Percentiles rank a stretch among this genome's conserved stretches.
phyloP scores from a whole-genome alignment of 2,888 invertebrate species.

The Arenicola marina region DNA sequence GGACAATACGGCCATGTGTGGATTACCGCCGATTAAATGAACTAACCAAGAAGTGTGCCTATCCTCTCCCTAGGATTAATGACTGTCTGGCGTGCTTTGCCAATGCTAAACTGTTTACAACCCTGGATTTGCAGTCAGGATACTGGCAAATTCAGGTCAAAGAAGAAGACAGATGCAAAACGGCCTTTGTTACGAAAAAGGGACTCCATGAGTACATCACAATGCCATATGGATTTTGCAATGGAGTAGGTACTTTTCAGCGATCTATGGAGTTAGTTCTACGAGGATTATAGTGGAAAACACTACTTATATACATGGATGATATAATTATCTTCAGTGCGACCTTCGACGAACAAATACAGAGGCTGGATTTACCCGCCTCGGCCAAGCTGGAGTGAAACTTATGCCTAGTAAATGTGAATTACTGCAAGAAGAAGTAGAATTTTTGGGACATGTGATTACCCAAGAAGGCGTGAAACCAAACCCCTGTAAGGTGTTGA shows the following conservation, averaged over 20 bases:
- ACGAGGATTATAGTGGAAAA: neutral
- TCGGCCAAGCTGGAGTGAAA: too few species aligned
- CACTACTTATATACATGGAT: slow-evolving; percentile 2
- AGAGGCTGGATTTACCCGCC: too few species aligned
- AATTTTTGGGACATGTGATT: slow-evolving; percentile 22
- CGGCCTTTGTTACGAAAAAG: neutral
- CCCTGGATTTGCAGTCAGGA: neutral
- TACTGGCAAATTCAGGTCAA: neutral
- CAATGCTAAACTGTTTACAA: neutral
- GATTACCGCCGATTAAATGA: neutral
- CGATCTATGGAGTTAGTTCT: too few species aligned
- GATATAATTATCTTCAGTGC: slow-evolving; percentile 5
- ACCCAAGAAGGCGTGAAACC: neutral
- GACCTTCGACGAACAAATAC: slow-evolving; percentile 23
- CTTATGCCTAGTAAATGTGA: too few species aligned
- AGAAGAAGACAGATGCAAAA: slow-evolving; percentile 1
- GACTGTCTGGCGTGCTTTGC: neutral
- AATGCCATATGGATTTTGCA: too few species aligned
- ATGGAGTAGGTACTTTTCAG: too few species aligned
- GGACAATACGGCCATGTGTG: neutral
- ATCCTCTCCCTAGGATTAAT: neutral
- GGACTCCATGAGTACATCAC: slow-evolving; percentile 1
- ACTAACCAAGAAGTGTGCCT: neutral
- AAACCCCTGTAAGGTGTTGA: neutral
- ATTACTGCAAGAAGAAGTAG: slow-evolving; percentile 17